Percentiles rank a stretch among this genome's conserved stretches.
Conservation (phyloP, 2,888 invertebrate genomes). For the Ichneumon xanthorius region DNA sequence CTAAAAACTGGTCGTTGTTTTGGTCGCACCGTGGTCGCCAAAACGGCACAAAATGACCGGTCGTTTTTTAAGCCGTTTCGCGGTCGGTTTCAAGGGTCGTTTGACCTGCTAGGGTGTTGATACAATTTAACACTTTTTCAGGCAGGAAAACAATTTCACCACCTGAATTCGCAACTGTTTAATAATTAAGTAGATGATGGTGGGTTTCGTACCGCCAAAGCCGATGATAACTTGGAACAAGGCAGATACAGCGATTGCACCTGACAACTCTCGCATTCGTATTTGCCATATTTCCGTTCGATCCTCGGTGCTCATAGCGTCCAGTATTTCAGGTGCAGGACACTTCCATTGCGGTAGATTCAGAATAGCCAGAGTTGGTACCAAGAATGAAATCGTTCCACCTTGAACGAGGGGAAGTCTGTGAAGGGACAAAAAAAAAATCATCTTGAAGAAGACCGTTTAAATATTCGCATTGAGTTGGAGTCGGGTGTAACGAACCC, state of each 20-base stretch:
- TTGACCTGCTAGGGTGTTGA: no score
- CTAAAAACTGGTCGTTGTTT: no score
- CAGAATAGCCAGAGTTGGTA: conserved; percentile 91
- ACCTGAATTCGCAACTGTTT: no score
- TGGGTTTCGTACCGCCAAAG: conserved; percentile 77
- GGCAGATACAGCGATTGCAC: conserved; percentile 93
- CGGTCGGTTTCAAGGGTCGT: no score
- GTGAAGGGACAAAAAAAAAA: conserved; percentile 37
- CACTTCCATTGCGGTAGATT: conserved; percentile 91
- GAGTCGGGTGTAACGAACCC: no score
- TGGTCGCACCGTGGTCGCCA: no score
- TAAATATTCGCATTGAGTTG: no score
- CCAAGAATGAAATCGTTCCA: conserved; percentile 92
- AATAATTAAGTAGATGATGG: no score
- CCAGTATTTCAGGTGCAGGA: conserved; percentile 86
- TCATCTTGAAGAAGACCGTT: not conserved
- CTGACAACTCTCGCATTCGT: conserved; percentile 93
- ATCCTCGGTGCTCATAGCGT: conserved; percentile 86
- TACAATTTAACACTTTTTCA: no score
- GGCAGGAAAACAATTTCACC: no score
- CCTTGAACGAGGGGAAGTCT: conserved; percentile 91
- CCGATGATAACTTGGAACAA: conserved; percentile 91
- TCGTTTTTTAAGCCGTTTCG: no score
- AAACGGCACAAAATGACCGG: no score
- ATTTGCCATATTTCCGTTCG: conserved; percentile 89